Base-by-base conservation (phyloP, 2,797 vertebrate species). In the Aphelocoma californica region DNA sequence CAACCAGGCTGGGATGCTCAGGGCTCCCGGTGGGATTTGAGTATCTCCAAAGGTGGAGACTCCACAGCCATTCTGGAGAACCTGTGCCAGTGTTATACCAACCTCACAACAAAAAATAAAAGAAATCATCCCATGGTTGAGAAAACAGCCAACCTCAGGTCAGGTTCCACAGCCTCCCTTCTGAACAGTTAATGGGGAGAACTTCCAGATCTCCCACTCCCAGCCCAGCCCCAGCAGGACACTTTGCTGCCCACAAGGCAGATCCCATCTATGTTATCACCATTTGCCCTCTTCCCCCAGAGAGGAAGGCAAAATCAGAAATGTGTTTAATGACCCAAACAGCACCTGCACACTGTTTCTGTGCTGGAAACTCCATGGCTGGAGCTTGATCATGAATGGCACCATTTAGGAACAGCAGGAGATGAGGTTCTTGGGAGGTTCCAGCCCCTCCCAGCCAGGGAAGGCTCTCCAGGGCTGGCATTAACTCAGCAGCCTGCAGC, bases 371-470 rank as follows among this genome's bases (percentile, higher is more conserved):
- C 25, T 25, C 64, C 3, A 1, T 2, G n/a, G 14, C 10, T 25
- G 29, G 21, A 70, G 45, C 0, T 4, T 2, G 53, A 51, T 7
- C 17, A 10, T 0, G 17, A 36, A 11, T 1, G 36, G 57, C 26
- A 12, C 3, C 6, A 3, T 20, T 58, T 0, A 20, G 60, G 40
- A 72, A n/a, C 19, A 31, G 42, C 29, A 26, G 1, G 24, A 88
- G 38, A 29, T 23, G 15, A 82, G 61, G 86, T 29, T 79, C 36
- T 2, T 11, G 44, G 78, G 67, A 86, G 48, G 75, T 13, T 86
- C 75, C n/a, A 42, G 61, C 66, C 86, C 67, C 60, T 51, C 64
- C 42, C 51, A 12, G 42, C 26, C 75, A 81, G 62, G 58, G 69
- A 73, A 50, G 29, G 44, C 40, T 42, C 69, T 60, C 78, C 77